phyloP scores from a whole-genome alignment of 2,888 invertebrate species.

The Meta bourneti region DNA sequence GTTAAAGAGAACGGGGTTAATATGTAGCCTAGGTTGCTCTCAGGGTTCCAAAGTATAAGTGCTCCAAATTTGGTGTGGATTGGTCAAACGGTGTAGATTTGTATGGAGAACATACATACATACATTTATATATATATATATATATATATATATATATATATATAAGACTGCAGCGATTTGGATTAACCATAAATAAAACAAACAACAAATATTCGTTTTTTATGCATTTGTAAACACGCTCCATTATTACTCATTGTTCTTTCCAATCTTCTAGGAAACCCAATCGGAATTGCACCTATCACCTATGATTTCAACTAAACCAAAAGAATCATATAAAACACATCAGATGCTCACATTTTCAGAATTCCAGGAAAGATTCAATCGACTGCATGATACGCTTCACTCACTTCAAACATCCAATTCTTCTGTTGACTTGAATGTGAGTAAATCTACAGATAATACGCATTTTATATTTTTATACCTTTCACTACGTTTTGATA shows the following conservation, averaged over 20 bases:
- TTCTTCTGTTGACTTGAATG: neutral
- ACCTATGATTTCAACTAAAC: conserved; percentile 81
- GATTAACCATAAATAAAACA: no score
- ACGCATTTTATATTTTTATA: neutral
- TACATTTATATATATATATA: no score
- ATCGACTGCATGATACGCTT: conserved; percentile 90
- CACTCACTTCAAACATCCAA: conserved; percentile 86
- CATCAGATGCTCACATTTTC: conserved; percentile 85
- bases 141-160: no score
- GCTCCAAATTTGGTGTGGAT: no score
- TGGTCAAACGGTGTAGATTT: no score
- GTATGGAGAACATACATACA: no score
- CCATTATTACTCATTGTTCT: neutral
- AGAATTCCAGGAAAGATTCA: conserved; percentile 90
- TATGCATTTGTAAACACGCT: no score
- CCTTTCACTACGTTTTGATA: neutral
- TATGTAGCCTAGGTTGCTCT: no score
- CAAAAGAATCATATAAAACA: conserved; percentile 82
- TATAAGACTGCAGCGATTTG: no score
- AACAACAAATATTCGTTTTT: no score
- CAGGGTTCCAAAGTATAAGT: no score
- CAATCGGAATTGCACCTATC: conserved; percentile 86
- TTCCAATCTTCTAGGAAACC: conserved; percentile 84
- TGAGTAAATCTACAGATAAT: neutral
- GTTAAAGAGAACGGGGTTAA: no score